Base-by-base conservation (phyloP, 2,888 invertebrate species). In the Ryuthela nishihirai region DNA sequence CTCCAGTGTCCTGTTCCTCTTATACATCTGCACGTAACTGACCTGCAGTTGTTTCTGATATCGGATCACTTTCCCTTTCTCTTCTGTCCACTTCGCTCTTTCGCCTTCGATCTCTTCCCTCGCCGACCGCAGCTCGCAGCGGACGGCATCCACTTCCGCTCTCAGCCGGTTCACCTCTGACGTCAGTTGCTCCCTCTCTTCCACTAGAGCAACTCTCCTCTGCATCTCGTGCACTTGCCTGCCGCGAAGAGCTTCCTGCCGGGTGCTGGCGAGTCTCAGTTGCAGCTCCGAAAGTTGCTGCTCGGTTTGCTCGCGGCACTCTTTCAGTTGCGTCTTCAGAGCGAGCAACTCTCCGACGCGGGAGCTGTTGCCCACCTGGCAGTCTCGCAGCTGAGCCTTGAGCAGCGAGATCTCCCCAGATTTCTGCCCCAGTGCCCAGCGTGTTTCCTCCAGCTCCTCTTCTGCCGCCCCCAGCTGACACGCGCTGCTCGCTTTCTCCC, bases 11-110 rank as follows among this genome's bases (percentile, higher is more conserved):
- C 84, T 81, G 67, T 88, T 85, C 70, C 86, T 81, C 68, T 87
- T 82, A 72, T 85, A 87, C 86, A 89, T 89, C 70, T 88, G 87
- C 9, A 89, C 85, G 70, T 90, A 90, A 74, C 88, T 89, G 70
- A 87, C 78, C 72, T 90, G 89, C 71, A 90, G 77, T 71, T 88
- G 88, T 68, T 87, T 84, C 78, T 90, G 90, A 75, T 90, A 90
- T 72, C 83, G 79, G 46, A 90, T 76, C 1, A 89, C 86, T 72
- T 88, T 88, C 70, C 88, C 87, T 70, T 89, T 89, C 70, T 90
- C 90, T 64, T 86, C 86, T 0, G 85, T 82, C 90, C 90, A 90
- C 68, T 84, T 83, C 65, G 83, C 77, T 68, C 85, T 81, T 73
- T 90, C 89, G 65, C 79, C 80, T 69, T 87, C 86, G 69, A 87